These are phyloP conservation scores for Tragelaphus buxtoni DNA, from an alignment of 2,113 vertebrate genomes.

Conservation along the genomic window DNA sequence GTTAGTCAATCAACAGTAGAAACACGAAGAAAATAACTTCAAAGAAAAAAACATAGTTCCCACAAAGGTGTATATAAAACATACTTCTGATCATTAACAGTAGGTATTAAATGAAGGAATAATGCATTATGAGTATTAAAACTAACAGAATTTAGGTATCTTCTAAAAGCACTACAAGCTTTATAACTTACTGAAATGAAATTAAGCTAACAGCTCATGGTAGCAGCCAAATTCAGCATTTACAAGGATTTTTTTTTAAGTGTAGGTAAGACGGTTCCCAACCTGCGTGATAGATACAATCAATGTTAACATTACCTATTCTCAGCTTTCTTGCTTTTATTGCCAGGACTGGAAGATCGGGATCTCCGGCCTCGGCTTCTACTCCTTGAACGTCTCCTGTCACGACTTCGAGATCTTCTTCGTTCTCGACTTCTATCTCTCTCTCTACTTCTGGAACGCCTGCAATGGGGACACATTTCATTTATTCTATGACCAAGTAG, in stretches of 20 bases:
- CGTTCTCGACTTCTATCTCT: slow-evolving; percentile 85
- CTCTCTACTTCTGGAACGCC: slow-evolving; percentile 91
- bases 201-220: neutral
- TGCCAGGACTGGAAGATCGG: slow-evolving; percentile 87
- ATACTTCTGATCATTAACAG: neutral
- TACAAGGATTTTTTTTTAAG: neutral
- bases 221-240: neutral
- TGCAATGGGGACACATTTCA: slow-evolving; percentile 57
- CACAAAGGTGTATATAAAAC: neutral
- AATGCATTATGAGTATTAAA: neutral
- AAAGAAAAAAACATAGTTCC: neutral
- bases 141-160: neutral
- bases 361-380: slow-evolving; percentile 89
- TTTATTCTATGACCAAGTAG: neutral
- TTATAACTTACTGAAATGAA: neutral
- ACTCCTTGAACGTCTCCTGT: slow-evolving; percentile 88
- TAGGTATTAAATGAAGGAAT: neutral
- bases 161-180: neutral
- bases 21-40: slow-evolving; percentile 3
- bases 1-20: neutral
- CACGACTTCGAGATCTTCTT: slow-evolving; percentile 92
- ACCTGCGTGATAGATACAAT: neutral
- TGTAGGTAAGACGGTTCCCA: neutral
- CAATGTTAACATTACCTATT: slow-evolving; percentile 82
- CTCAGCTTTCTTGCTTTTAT: slow-evolving; percentile 88